Conservation (phyloP, 2,797 vertebrate genomes). For the Catharus ustulatus region DNA sequence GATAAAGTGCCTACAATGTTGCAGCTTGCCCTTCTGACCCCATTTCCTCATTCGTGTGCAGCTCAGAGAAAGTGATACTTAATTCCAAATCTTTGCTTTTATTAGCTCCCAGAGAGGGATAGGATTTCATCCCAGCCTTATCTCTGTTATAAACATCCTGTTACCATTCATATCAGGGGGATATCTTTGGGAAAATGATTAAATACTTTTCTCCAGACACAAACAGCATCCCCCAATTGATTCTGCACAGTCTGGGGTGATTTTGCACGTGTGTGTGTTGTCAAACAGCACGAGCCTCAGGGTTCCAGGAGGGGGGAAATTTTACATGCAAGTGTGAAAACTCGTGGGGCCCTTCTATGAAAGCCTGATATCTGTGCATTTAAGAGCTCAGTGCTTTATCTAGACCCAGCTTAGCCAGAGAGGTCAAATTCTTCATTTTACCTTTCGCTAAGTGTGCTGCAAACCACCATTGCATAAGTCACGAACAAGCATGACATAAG, state of each 20-base stretch:
- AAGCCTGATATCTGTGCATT: not conserved
- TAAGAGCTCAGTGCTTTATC: not conserved
- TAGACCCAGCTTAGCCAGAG: not conserved
- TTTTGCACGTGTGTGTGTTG: not conserved
- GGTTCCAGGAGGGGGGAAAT: not conserved
- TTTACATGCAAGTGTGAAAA: not conserved
- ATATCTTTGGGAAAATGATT: conserved; percentile 76
- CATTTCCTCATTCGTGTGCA: conserved; percentile 81
- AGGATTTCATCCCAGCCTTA: conserved; percentile 79
- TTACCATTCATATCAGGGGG: conserved; percentile 77
- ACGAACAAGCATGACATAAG: not conserved
- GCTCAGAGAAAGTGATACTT: conserved; percentile 83
- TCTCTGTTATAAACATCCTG: conserved; percentile 84
- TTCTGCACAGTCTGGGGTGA: not conserved
- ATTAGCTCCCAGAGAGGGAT: conserved; percentile 78
- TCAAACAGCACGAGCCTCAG: not conserved
- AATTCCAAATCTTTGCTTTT: conserved; percentile 82
- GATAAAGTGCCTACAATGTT: conserved; percentile 85
- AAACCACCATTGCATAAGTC: not conserved
- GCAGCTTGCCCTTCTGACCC: conserved; percentile 81
- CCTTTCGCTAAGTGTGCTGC: not conserved
- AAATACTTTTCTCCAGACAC: conserved; percentile 66
- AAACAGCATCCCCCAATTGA: not conserved
- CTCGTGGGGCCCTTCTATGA: rapidly evolving
- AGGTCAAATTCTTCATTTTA: not conserved